phyloP scores from a whole-genome alignment of 2,888 invertebrate species.

The Litoditis marina region DNA sequence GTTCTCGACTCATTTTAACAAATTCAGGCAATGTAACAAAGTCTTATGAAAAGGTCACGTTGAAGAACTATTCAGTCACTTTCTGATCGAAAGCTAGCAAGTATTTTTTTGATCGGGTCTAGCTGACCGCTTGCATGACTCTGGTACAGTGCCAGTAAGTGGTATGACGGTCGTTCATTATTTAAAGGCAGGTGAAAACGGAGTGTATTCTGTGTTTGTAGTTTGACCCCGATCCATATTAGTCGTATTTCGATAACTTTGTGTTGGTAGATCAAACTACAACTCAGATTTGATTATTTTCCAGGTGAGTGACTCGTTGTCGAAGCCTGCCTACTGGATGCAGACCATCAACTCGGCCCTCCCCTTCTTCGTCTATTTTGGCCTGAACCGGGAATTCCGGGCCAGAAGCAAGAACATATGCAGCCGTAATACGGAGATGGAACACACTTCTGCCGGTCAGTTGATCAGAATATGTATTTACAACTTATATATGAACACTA shows the following conservation, averaged over 20 bases:
- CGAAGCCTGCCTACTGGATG: conserved; percentile 48
- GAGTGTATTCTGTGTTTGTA: no score
- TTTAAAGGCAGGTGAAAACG: no score
- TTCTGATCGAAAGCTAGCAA: neutral
- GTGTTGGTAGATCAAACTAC: neutral
- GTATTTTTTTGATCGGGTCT: no score
- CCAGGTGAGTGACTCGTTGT: conserved; percentile 43
- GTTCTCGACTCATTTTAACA: neutral
- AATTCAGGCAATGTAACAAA: no score
- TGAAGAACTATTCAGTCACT: neutral
- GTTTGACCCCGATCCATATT: no score
- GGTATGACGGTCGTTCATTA: no score
- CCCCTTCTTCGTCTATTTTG: conserved; percentile 46
- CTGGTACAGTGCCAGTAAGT: no score
- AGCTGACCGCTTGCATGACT: no score
- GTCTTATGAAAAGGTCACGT: neutral
- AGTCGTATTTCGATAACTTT: neutral
- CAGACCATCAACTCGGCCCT: conserved; percentile 46
- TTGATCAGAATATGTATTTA: no score
- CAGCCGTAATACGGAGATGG: neutral
- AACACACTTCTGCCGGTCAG: no score
- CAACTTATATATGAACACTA: no score
- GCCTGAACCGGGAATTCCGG: conserved; percentile 39
- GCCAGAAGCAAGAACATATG: conserved; percentile 20
- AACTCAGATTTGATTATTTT: conserved; percentile 5